These are phyloP conservation scores for Drosophila littoralis DNA, from an alignment of 1,140 invertebrate species.

Conservation along the genomic window DNA sequence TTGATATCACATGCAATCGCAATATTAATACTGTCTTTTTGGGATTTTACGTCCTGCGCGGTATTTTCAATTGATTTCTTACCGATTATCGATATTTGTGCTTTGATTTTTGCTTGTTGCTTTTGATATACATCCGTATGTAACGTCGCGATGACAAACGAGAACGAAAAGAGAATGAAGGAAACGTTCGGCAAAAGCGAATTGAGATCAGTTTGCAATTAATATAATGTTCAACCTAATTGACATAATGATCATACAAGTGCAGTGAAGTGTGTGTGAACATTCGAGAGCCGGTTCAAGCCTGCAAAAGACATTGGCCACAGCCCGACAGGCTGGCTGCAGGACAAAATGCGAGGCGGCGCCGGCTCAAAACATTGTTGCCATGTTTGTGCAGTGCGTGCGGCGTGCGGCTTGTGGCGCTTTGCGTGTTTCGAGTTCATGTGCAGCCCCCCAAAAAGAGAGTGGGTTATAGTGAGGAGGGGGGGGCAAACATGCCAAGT, in stretches of 20 bases:
- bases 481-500: conserved; percentile 60
- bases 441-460: conserved; percentile 18
- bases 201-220: background rate
- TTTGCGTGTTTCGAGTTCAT: conserved; percentile 9
- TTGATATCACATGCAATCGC: too few species aligned
- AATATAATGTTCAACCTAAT: background rate
- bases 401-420: conserved; percentile 11
- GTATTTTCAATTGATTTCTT: too few species aligned
- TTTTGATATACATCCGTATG: too few species aligned
- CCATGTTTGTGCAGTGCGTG: conserved; percentile 23
- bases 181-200: background rate
- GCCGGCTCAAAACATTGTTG: conserved; percentile 9
- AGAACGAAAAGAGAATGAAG: background rate
- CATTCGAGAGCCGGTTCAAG: background rate
- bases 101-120: too few species aligned
- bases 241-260: too few species aligned
- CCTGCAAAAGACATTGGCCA: conserved; percentile 9
- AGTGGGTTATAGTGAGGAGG: background rate
- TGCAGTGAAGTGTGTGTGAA: background rate
- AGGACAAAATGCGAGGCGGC: background rate
- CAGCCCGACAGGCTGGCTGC: background rate
- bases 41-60: too few species aligned
- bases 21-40: too few species aligned
- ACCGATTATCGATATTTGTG: too few species aligned
- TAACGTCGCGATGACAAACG: background rate